Evolutionary conservation across 1,140 invertebrate genomes (phyloP).

Genomic region (Sminthurinus signatus): DNA sequence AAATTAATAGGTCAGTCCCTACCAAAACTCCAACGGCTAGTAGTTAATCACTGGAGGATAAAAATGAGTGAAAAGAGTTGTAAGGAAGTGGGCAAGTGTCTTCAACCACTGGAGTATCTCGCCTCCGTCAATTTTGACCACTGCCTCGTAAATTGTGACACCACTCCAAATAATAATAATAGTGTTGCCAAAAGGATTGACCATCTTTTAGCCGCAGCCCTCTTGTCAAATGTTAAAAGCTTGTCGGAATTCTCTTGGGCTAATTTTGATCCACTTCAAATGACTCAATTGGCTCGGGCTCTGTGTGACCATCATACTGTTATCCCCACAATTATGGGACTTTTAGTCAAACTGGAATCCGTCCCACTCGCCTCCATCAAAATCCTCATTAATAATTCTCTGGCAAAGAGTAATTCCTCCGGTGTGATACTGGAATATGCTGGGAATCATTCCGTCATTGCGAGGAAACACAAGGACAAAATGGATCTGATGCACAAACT

Average conservation of each 20-base stretch:
- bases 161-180: not conserved
- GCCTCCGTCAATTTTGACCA: slow-evolving; percentile 32
- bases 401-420: slow-evolving; percentile 12
- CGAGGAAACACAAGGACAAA: slow-evolving; percentile 23
- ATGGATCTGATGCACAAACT: slow-evolving; percentile 31
- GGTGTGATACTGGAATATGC: slow-evolving; percentile 29
- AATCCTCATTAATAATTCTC: slow-evolving; percentile 19
- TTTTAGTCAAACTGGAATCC: slow-evolving; percentile 29
- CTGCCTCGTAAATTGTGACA: slow-evolving; percentile 13
- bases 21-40: slow-evolving; percentile 31
- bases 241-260: slow-evolving; percentile 38
- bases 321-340: slow-evolving; percentile 6
- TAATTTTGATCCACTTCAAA: slow-evolving; percentile 31
- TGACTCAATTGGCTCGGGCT: slow-evolving; percentile 21
- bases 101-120: slow-evolving; percentile 13
- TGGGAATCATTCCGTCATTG: slow-evolving; percentile 29
- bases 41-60: slow-evolving; percentile 30
- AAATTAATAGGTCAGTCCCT: slow-evolving; percentile 27
- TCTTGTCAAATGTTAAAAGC: slow-evolving; percentile 28
- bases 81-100: slow-evolving; percentile 27
- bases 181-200: slow-evolving; percentile 22
- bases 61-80: slow-evolving; percentile 26
- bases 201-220: slow-evolving; percentile 14
- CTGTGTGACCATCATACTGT: slow-evolving; percentile 22
- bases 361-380: slow-evolving; percentile 28